Conservation (phyloP, 2,888 invertebrate genomes). For the Dichetophora obliterata region DNA sequence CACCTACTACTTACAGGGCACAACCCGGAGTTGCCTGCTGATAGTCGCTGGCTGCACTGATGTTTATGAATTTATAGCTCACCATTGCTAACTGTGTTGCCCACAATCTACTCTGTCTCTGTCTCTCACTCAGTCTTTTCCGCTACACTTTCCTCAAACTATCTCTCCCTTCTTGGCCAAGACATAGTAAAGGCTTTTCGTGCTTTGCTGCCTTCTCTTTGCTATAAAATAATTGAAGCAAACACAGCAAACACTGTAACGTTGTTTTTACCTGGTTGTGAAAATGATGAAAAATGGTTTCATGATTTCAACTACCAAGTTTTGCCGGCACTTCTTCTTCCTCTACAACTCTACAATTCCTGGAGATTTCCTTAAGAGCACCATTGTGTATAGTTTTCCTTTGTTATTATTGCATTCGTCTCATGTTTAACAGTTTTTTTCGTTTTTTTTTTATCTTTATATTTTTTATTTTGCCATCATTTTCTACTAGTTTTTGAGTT, state of each 20-base stretch:
- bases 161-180: neutral
- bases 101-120: neutral
- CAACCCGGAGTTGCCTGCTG: neutral
- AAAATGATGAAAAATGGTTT: no score
- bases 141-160: neutral
- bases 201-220: no score
- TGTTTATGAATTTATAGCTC: constrained; percentile 23
- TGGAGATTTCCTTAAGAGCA: no score
- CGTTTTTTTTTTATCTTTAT: neutral
- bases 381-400: no score
- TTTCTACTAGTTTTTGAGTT: constrained; percentile 2
- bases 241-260: no score
- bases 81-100: neutral
- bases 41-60: constrained; percentile 3
- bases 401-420: no score
- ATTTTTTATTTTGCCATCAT: neutral
- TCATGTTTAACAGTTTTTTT: neutral
- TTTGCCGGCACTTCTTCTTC: no score
- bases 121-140: neutral
- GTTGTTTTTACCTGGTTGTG: no score
- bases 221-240: no score
- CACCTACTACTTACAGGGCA: neutral
- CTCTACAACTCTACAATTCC: no score
- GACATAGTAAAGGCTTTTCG: neutral
- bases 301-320: no score